Evolutionary conservation across 1,140 invertebrate species (phyloP).

Genomic region (Drosophila tropicalis): DNA sequence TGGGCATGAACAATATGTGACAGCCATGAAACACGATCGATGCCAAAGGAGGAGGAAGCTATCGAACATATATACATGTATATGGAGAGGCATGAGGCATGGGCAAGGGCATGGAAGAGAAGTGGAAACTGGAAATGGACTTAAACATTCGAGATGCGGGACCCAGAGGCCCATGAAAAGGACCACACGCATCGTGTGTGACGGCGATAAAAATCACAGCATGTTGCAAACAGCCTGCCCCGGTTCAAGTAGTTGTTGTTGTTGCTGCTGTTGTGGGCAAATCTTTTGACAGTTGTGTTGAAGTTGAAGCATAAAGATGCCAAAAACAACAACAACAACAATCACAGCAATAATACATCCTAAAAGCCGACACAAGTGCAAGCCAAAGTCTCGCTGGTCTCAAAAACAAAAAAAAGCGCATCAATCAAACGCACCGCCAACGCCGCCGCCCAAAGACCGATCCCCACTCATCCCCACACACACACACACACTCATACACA

Average conservation of each 20-base stretch:
- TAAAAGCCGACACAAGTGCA: constrained; percentile 56
- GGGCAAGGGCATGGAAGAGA: background rate
- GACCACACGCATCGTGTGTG: constrained; percentile 76
- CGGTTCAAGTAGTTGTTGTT: constrained; percentile 26
- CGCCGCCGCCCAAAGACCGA: constrained; percentile 43
- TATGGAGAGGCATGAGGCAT: background rate
- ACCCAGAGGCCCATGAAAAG: constrained; percentile 11
- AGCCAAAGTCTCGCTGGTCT: constrained; percentile 41
- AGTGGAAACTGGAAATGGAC: constrained; percentile 47
- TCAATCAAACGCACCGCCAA: constrained; percentile 76
- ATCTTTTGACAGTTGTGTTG: constrained; percentile 81
- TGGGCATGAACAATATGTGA: constrained; percentile 60
- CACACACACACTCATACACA: constrained; percentile 43
- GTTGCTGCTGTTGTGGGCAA: constrained; percentile 68
- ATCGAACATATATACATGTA: background rate
- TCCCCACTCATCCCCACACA: constrained; percentile 23
- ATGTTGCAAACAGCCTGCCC: constrained; percentile 74
- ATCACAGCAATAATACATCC: constrained; percentile 28
- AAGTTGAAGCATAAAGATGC: constrained; percentile 81
- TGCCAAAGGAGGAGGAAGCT: constrained; percentile 28
- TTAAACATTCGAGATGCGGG: constrained; percentile 37
- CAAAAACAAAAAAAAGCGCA: constrained; percentile 60
- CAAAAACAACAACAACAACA: constrained; percentile 59
- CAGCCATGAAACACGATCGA: constrained; percentile 62
- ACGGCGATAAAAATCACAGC: constrained; percentile 81